Evolutionary conservation across 2,888 invertebrate species (phyloP).

Genomic region (Macropis europaea): DNA sequence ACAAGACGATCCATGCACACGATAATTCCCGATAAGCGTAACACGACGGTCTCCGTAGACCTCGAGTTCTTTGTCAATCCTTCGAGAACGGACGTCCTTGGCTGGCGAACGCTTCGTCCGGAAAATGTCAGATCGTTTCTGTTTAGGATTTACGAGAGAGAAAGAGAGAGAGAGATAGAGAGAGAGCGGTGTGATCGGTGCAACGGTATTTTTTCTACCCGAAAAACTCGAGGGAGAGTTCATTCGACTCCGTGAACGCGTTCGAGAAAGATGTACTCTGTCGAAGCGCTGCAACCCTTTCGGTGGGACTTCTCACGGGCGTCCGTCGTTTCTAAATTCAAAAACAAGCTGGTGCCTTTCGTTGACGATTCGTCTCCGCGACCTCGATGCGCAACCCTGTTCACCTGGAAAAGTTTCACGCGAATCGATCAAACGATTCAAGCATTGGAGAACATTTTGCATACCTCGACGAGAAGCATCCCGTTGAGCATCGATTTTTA

Average conservation of each 20-base stretch:
- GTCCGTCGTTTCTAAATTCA: conserved; percentile 42
- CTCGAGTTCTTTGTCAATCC: conserved; percentile 1
- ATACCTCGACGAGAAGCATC: not conserved
- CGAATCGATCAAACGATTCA: too few relatives aligned
- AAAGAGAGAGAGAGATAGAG: not conserved
- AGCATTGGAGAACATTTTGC: not conserved
- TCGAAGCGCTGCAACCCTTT: conserved; percentile 16
- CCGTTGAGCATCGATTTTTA: conserved; percentile 3
- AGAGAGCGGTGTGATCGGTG: conserved; percentile 6
- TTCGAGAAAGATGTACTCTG: not conserved
- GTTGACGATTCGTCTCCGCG: conserved; percentile 31
- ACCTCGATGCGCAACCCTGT: not conserved
- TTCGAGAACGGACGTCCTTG: not conserved
- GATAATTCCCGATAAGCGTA: not conserved
- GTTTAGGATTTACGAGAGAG: conserved; percentile 10
- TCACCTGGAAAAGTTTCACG: conserved; percentile 7
- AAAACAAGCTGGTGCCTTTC: conserved; percentile 50
- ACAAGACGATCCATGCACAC: conserved; percentile 28
- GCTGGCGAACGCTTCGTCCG: not conserved
- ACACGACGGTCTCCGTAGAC: not conserved
- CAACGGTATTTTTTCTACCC: conserved; percentile 17
- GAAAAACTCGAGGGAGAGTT: not conserved
- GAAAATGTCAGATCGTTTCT: not conserved
- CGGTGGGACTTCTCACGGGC: conserved; percentile 13
- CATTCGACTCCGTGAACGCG: not conserved